Evolutionary conservation across 2,797 vertebrate genomes (phyloP).

Genomic region (Tauraco hartlaubi): DNA sequence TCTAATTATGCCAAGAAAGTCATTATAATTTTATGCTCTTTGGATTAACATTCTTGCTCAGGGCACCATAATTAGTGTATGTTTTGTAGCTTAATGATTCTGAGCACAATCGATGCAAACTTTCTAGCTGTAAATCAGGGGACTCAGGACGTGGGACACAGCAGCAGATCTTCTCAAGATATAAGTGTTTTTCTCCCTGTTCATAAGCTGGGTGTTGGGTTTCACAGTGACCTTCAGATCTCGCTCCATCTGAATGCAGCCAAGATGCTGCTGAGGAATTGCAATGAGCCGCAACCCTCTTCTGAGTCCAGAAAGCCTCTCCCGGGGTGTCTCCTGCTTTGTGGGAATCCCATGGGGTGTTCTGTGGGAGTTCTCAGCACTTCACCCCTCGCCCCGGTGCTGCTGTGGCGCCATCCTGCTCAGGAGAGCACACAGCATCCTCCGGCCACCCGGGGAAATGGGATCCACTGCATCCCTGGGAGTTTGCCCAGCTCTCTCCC

Average conservation of each 20-base stretch:
- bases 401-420: accelerated
- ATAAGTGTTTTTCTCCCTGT: background rate
- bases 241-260: accelerated
- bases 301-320: background rate
- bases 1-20: constrained; percentile 66
- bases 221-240: background rate
- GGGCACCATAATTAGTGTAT: constrained; percentile 60
- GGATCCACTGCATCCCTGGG: background rate
- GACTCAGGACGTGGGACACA: background rate
- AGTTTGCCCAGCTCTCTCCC: background rate
- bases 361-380: accelerated
- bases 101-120: background rate
- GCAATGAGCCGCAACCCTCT: background rate
- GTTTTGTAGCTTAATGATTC: constrained; percentile 62
- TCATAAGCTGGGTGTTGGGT: background rate
- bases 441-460: accelerated
- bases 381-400: accelerated
- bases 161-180: background rate
- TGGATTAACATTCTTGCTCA: constrained; percentile 66
- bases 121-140: constrained; percentile 11
- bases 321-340: background rate
- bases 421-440: background rate
- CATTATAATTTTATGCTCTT: constrained; percentile 72
- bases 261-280: background rate
- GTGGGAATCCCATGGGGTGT: background rate